These are phyloP conservation scores for Hypercompe scribonia DNA, from an alignment of 2,888 invertebrate species.

Conservation along the genomic window DNA sequence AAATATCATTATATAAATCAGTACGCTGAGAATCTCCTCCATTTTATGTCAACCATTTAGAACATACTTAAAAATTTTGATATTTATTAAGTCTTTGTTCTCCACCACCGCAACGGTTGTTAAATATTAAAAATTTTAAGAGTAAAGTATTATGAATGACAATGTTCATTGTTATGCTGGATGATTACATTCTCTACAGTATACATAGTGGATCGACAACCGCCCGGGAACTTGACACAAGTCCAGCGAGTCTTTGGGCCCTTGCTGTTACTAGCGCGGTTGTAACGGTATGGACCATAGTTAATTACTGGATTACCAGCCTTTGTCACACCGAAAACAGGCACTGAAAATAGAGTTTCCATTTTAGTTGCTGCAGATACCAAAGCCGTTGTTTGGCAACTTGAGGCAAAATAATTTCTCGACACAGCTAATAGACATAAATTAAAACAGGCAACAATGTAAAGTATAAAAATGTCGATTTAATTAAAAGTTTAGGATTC, in stretches of 20 bases:
- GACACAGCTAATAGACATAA: background rate
- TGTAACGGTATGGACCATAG: conserved; percentile 25
- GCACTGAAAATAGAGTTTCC: conserved; percentile 18
- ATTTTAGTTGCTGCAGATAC: background rate
- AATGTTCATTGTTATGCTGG: conserved; percentile 23
- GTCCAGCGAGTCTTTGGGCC: conserved; percentile 22
- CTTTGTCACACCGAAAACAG: conserved; percentile 22
- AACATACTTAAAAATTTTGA: background rate
- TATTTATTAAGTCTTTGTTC: background rate
- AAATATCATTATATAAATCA: background rate
- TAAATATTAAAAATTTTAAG: background rate
- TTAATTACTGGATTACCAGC: conserved; percentile 26
- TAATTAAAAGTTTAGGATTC: background rate
- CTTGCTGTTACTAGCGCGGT: conserved; percentile 21
- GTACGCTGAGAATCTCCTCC: background rate
- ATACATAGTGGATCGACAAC: conserved; percentile 28
- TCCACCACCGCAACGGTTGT: background rate
- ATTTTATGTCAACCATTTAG: background rate
- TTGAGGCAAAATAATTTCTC: background rate
- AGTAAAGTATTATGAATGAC: conserved; percentile 15
- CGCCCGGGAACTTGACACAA: conserved; percentile 23
- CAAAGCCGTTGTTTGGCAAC: background rate
- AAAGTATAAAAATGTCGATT: background rate
- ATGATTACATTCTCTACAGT: conserved; percentile 24
- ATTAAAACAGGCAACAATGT: background rate